Percentiles rank a stretch among this genome's conserved stretches.
phyloP scores from a whole-genome alignment of 1,140 invertebrate species.

The Drosophila erecta region DNA sequence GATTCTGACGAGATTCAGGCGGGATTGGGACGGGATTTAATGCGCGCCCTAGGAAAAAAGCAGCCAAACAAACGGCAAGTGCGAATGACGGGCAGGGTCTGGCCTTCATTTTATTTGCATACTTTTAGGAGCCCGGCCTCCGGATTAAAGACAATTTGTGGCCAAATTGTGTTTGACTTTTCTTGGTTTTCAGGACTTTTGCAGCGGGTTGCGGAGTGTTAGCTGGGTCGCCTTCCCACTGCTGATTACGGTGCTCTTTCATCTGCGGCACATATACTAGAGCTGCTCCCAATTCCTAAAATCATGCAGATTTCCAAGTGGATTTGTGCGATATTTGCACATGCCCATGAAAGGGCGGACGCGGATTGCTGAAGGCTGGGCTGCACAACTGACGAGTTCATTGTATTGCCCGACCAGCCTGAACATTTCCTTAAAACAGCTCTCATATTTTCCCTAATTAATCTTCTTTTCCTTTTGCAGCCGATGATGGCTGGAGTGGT shows the following conservation, averaged over 20 bases:
- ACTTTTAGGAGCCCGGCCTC: constrained; percentile 45
- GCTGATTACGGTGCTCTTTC: constrained; percentile 24
- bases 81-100: neutral
- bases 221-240: neutral
- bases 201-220: neutral
- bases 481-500: constrained; percentile 32
- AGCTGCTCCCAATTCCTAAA: too few species aligned
- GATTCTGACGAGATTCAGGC: neutral
- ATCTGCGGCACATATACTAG: constrained; percentile 5
- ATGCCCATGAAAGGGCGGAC: constrained; percentile 4
- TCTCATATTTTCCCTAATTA: constrained; percentile 78
- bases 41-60: constrained; percentile 1
- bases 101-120: constrained; percentile 53
- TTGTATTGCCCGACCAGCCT: neutral
- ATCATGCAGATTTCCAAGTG: neutral
- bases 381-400: constrained; percentile 12
- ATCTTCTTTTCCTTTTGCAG: constrained; percentile 63
- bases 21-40: neutral
- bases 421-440: constrained; percentile 29
- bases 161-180: constrained; percentile 56
- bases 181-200: constrained; percentile 4
- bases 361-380: constrained; percentile 7
- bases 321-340: neutral
- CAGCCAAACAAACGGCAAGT: neutral
- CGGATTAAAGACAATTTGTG: constrained; percentile 52